These are phyloP conservation scores for Rousettus madagascariensis DNA, from an alignment of 2,797 vertebrate species.

Conservation along the genomic window DNA sequence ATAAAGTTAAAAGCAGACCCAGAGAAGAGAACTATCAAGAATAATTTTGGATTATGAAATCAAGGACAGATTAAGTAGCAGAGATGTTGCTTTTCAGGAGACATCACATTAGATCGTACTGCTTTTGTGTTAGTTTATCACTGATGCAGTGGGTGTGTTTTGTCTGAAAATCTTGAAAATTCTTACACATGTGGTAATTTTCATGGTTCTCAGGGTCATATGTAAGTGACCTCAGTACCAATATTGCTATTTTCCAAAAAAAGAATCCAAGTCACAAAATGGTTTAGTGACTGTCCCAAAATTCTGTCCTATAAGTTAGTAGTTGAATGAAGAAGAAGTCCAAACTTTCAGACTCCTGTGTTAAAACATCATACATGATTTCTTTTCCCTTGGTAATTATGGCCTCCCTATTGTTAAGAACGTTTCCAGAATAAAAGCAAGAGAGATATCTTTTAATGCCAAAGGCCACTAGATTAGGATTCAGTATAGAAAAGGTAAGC, in stretches of 20 bases:
- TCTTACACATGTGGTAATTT: background rate
- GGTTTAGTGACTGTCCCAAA: background rate
- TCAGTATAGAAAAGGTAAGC: background rate
- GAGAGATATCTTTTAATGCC: background rate
- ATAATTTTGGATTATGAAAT: slow-evolving; percentile 17
- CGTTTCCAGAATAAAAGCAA: slow-evolving; percentile 7
- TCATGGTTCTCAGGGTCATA: background rate
- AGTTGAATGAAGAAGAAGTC: background rate
- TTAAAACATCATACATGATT: background rate
- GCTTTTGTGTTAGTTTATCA: slow-evolving; percentile 27
- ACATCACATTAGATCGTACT: background rate
- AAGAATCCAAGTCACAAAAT: slow-evolving; percentile 19
- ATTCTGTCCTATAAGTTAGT: slow-evolving; percentile 3
- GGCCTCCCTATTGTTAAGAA: background rate
- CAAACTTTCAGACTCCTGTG: background rate
- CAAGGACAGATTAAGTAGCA: background rate
- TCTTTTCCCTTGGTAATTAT: background rate
- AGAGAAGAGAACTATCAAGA: background rate
- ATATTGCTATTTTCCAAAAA: slow-evolving; percentile 17
- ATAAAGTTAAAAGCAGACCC: background rate
- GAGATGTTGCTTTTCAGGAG: slow-evolving; percentile 35
- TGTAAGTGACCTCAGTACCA: background rate
- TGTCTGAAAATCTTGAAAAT: slow-evolving; percentile 32
- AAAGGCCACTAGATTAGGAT: background rate
- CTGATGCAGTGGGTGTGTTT: background rate